These are phyloP conservation scores for Cheilosia vulpina DNA, from an alignment of 2,888 invertebrate genomes.

Conservation along the genomic window DNA sequence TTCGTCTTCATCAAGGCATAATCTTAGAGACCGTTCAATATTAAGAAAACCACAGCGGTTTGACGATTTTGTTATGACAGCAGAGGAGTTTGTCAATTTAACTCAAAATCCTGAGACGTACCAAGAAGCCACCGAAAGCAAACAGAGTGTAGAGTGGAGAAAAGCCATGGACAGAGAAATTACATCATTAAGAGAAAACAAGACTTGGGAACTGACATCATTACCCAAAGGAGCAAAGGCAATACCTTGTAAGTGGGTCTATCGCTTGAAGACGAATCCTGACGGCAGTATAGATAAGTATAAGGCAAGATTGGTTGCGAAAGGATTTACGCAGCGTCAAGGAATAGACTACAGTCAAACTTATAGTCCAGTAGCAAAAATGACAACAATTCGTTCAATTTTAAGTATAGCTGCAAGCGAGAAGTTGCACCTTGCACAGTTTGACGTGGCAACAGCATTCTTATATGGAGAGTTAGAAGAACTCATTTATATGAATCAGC, in stretches of 20 bases:
- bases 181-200: not conserved
- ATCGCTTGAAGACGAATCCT: not conserved
- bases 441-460: too few relatives aligned
- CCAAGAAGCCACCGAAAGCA: too few relatives aligned
- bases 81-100: too few relatives aligned
- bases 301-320: not conserved
- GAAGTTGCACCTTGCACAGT: not conserved
- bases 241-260: not conserved
- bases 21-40: too few relatives aligned
- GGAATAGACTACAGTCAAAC: not conserved
- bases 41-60: too few relatives aligned
- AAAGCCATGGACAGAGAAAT: not conserved
- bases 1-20: too few relatives aligned
- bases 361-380: not conserved
- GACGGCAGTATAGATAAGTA: not conserved
- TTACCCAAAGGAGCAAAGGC: not conserved
- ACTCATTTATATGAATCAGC: too few relatives aligned
- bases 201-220: not conserved
- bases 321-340: not conserved
- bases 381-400: not conserved
- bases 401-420: not conserved
- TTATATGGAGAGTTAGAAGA: too few relatives aligned
- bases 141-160: not conserved
- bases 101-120: too few relatives aligned
- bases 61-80: too few relatives aligned